These are phyloP conservation scores for Drosophila limbata DNA, from an alignment of 2,888 invertebrate genomes.

Conservation along the genomic window DNA sequence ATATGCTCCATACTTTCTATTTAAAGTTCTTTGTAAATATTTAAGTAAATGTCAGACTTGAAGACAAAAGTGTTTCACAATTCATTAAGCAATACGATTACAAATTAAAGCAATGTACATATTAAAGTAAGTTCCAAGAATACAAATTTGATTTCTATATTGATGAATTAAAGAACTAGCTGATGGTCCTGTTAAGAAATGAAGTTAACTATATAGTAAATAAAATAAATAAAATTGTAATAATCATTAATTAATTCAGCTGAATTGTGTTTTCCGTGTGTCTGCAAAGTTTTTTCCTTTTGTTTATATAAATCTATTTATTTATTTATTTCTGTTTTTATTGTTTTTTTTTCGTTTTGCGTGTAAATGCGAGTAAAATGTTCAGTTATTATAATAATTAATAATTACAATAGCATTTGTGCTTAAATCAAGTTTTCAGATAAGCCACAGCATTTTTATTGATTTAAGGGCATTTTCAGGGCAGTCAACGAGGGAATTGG, in stretches of 20 bases:
- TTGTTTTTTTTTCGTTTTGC: not conserved
- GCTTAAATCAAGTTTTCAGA: conserved; percentile 35
- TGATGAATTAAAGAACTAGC: not conserved
- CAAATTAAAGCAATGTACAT: no score
- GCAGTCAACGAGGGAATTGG: not conserved
- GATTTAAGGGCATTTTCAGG: conserved; percentile 40
- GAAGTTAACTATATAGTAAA: not conserved
- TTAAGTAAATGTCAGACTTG: no score
- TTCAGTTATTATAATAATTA: conserved; percentile 21
- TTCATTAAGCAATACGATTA: no score
- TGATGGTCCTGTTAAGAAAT: not conserved
- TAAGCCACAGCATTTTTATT: conserved; percentile 45
- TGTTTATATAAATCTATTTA: conserved; percentile 14
- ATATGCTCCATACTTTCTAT: not conserved
- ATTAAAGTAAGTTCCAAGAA: no score
- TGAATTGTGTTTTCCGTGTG: not conserved
- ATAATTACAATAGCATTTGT: conserved; percentile 23
- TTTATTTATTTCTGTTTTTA: conserved; percentile 5
- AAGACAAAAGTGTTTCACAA: no score
- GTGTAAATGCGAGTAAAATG: not conserved
- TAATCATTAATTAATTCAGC: conserved; percentile 15
- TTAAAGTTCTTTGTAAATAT: no score
- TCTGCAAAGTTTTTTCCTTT: not conserved
- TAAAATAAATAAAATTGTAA: conserved; percentile 4
- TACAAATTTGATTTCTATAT: not conserved